Evolutionary conservation across 2,888 invertebrate genomes (phyloP), one percentile per base, ranked within the genome.

Genomic region (Cabera pusaria): DNA sequence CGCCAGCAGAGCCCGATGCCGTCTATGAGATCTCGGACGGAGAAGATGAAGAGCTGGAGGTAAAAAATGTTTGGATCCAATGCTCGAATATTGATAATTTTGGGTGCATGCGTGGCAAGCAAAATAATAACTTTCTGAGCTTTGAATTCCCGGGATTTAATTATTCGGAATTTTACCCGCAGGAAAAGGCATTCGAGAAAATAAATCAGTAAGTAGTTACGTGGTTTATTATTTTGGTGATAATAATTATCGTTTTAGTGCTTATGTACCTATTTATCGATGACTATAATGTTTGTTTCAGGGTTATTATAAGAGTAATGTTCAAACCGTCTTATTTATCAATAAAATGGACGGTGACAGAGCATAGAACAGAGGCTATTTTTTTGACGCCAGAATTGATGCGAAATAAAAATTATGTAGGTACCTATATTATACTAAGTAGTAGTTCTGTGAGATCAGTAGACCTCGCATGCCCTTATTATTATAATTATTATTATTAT

Each of bases 101-200:
- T 19, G 86, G 84, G 5, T 80, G 72, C 64, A 69, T 87, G 40
- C 46, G 50, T 18, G 87, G 70, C 19, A 64, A 55, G 56, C 60
- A 33, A 35, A 70, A 72, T 49, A 29, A 29, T 6, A 33, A 58
- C 33, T 57, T 61, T 18, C 43, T 60, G 33, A 77, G 78, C 57
- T 81, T 83, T 45, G 67, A 75, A 55, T 78, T 85, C 44, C 84
- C 86, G 9, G 82, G 79, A 34, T 80, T 75, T 54, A 67, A 73
- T 31, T 69, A 49, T 46, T 72, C 76, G 0, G 60, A 70, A 2
- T 84, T 69, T 68, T 84, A 77, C 48, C 8, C 50, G 1, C 58
- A 70, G 60, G 46, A 59, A 11, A 72, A 73, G 49, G 81, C 80
- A 2, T 73, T 77, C 36, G 28, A 44, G 5, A 78, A 79, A 64